phyloP scores from a whole-genome alignment of 2,797 vertebrate species.

The Clarias laeviceps region DNA sequence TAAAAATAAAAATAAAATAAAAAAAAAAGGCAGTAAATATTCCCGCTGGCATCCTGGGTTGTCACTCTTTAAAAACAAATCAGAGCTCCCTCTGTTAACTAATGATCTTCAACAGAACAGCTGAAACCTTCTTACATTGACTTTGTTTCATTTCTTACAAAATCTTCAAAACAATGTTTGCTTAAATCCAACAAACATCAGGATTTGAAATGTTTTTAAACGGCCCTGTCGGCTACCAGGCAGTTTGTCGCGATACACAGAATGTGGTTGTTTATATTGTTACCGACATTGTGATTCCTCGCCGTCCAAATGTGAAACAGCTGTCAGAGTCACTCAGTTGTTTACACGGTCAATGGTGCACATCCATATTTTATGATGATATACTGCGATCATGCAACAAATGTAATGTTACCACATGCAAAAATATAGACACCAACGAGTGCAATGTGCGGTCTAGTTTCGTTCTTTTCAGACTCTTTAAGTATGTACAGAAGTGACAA shows the following conservation, averaged over 20 bases:
- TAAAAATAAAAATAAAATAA: background rate
- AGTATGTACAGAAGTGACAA: too few species aligned
- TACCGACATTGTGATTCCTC: background rate
- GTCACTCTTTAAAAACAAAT: background rate
- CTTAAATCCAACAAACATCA: background rate
- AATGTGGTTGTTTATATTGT: constrained; percentile 13
- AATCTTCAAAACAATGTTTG: constrained; percentile 9
- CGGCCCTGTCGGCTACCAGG: background rate
- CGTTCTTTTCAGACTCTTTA: too few species aligned
- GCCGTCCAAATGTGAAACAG: constrained; percentile 1
- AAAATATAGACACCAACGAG: background rate
- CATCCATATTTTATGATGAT: background rate
- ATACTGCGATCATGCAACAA: background rate
- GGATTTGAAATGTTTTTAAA: background rate
- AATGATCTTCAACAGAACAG: background rate
- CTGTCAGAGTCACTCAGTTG: background rate
- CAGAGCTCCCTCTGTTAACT: background rate
- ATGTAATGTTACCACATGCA: background rate
- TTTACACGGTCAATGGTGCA: background rate
- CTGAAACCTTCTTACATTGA: background rate
- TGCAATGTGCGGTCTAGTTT: background rate
- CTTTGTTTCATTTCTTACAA: background rate
- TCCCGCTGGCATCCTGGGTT: background rate
- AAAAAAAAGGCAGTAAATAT: background rate
- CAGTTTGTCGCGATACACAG: constrained; percentile 7